Percentiles rank a stretch among this genome's conserved stretches.
These are phyloP conservation scores for Jordanella pulchra DNA, from an alignment of 2,797 vertebrate genomes.

Conservation along the genomic window DNA sequence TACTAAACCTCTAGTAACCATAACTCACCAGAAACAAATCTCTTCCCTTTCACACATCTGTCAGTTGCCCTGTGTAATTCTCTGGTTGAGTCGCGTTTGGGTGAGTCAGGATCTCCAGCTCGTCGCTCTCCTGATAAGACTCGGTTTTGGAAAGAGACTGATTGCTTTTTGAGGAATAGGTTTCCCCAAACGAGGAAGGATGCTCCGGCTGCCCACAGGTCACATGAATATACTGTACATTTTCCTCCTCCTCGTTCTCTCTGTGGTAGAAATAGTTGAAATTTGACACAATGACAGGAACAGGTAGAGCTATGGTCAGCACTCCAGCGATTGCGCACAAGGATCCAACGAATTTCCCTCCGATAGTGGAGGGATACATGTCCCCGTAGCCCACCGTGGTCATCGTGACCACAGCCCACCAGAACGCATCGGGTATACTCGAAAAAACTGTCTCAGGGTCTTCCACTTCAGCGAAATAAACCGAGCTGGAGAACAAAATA, in stretches of 20 bases:
- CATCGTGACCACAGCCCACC: slow-evolving; percentile 98
- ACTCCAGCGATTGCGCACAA: slow-evolving; percentile 94
- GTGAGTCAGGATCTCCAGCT: slow-evolving; percentile 76
- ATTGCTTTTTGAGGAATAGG: slow-evolving; percentile 81
- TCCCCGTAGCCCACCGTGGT: slow-evolving; percentile 97
- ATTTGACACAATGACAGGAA: slow-evolving; percentile 96
- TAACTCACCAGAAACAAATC: slow-evolving; percentile 41
- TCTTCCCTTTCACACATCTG: slow-evolving; percentile 80
- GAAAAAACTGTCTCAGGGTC: slow-evolving; percentile 86
- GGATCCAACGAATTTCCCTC: slow-evolving; percentile 94
- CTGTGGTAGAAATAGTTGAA: slow-evolving; percentile 98
- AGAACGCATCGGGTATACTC: slow-evolving; percentile 94
- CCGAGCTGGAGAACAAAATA: slow-evolving; percentile 93
- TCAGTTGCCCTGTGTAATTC: slow-evolving; percentile 85
- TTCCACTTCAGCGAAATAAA: slow-evolving; percentile 93
- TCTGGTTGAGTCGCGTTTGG: slow-evolving; percentile 77
- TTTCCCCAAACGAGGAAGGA: slow-evolving; percentile 75
- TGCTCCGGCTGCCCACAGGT: slow-evolving; percentile 87
- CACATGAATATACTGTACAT: slow-evolving; percentile 87
- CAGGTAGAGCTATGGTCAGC: slow-evolving; percentile 91
- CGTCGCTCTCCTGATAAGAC: slow-evolving; percentile 80
- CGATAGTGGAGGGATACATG: slow-evolving; percentile 93
- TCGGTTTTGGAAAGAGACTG: slow-evolving; percentile 85
- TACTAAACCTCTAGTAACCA: background rate
- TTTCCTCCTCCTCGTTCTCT: slow-evolving; percentile 88